A percentile compares a stretch with the other conserved stretches of the same genome.
These are phyloP conservation scores for Noctuana brunneofusca DNA, from an alignment of 2,888 invertebrate species.

Conservation along the genomic window DNA sequence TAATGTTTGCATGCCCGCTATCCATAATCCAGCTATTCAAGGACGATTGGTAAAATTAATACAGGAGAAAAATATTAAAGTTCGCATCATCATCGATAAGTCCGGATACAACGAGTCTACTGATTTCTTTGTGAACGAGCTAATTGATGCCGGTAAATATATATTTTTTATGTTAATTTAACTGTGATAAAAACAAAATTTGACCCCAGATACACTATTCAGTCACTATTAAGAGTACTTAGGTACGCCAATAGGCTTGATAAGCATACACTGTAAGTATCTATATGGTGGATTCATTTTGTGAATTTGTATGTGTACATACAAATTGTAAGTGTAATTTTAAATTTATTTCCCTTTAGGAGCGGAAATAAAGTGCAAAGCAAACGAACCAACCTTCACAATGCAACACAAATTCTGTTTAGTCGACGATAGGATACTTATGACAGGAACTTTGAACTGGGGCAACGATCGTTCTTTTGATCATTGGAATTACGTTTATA, in stretches of 20 bases:
- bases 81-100: constrained; percentile 69
- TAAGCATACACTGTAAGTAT: background rate
- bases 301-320: too few relatives aligned
- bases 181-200: background rate
- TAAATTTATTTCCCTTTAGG: constrained; percentile 62
- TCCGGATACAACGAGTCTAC: constrained; percentile 68
- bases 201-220: too few relatives aligned
- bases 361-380: constrained; percentile 79
- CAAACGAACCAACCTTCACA: constrained; percentile 61
- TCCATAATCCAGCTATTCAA: constrained; percentile 76
- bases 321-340: too few relatives aligned
- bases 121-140: constrained; percentile 68
- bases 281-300: too few relatives aligned
- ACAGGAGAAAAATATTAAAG: constrained; percentile 63
- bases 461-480: constrained; percentile 87
- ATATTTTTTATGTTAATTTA: background rate
- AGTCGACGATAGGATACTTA: constrained; percentile 83
- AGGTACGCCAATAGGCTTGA: background rate
- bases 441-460: constrained; percentile 91
- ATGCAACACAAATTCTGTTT: constrained; percentile 93
- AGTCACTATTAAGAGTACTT: too few relatives aligned
- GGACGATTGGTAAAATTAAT: constrained; percentile 65
- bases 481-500: constrained; percentile 87
- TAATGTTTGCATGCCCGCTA: constrained; percentile 75
- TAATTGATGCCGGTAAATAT: constrained; percentile 65